phyloP scores from a whole-genome alignment of 2,113 vertebrate species.

The Phasianus colchicus region DNA sequence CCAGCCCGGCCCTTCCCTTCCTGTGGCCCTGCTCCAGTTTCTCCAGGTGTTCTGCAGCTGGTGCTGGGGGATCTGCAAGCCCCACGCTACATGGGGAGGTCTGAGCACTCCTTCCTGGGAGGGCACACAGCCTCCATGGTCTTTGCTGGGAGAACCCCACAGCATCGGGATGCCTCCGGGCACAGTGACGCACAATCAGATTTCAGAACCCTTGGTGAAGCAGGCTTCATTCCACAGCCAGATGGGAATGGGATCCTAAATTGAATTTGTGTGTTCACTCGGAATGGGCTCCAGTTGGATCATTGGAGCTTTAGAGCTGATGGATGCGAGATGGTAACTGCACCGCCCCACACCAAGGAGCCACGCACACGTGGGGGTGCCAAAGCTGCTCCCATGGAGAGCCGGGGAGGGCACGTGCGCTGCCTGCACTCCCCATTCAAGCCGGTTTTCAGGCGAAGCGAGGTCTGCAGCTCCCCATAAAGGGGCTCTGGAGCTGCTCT shows the following conservation, averaged over 20 bases:
- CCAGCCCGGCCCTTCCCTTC: background rate
- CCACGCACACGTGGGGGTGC: background rate
- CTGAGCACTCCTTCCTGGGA: background rate
- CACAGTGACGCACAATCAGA: conserved; percentile 14
- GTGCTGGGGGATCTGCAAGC: background rate
- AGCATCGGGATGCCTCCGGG: background rate
- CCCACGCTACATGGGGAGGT: background rate
- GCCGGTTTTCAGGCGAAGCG: background rate
- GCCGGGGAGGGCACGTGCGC: rapidly evolving
- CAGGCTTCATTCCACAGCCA: background rate
- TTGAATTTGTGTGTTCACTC: conserved; percentile 44
- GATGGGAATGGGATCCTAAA: conserved; percentile 47
- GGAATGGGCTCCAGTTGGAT: conserved; percentile 47
- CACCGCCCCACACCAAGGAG: background rate
- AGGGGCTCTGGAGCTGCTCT: background rate
- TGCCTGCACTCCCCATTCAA: no score
- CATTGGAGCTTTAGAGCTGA: conserved; percentile 54
- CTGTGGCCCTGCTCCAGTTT: background rate
- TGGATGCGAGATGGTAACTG: conserved; percentile 14
- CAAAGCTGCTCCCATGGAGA: background rate
- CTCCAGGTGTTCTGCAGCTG: background rate
- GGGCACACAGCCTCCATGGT: background rate
- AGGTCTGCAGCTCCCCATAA: background rate
- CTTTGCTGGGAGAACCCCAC: background rate
- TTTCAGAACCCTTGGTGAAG: background rate